A percentile compares a stretch with the other conserved stretches of the same genome.
Conservation (phyloP, 2,113 vertebrate species). For the Argyrosomus japonicus region DNA sequence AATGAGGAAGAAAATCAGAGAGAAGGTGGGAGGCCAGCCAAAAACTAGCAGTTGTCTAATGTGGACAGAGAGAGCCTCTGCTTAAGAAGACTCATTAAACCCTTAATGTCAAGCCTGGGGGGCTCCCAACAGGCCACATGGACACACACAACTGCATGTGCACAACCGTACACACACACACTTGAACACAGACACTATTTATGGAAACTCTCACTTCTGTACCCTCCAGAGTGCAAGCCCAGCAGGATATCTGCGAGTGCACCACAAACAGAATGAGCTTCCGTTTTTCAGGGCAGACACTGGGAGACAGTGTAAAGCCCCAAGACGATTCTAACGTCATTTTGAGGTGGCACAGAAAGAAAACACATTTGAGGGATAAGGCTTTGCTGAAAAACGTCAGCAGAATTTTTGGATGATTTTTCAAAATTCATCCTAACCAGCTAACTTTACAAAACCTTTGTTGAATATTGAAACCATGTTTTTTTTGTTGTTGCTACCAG, state of each 20-base stretch:
- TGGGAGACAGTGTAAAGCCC: not conserved
- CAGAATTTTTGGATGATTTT: not conserved
- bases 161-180: constrained; percentile 14
- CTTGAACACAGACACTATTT: constrained; percentile 18
- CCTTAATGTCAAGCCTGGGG: constrained; percentile 41
- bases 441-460: not conserved
- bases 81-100: constrained; percentile 55
- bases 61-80: constrained; percentile 36
- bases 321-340: constrained; percentile 20
- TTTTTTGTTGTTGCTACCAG: not conserved
- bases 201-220: constrained; percentile 25
- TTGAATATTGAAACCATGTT: not conserved
- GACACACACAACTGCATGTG: constrained; percentile 2
- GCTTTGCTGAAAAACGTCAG: not conserved
- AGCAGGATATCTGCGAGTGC: constrained; percentile 31
- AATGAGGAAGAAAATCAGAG: not conserved
- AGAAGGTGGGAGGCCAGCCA: constrained; percentile 27
- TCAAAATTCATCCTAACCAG: not conserved
- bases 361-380: constrained; percentile 4
- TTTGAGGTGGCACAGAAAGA: not conserved
- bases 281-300: constrained; percentile 37
- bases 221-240: constrained; percentile 12
- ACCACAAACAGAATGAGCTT: constrained; percentile 48
- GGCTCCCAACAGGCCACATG: not conserved
- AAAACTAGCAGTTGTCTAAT: constrained; percentile 51